Evolutionary conservation across 2,113 vertebrate genomes (phyloP).

Genomic region (Crotalus tigris): DNA sequence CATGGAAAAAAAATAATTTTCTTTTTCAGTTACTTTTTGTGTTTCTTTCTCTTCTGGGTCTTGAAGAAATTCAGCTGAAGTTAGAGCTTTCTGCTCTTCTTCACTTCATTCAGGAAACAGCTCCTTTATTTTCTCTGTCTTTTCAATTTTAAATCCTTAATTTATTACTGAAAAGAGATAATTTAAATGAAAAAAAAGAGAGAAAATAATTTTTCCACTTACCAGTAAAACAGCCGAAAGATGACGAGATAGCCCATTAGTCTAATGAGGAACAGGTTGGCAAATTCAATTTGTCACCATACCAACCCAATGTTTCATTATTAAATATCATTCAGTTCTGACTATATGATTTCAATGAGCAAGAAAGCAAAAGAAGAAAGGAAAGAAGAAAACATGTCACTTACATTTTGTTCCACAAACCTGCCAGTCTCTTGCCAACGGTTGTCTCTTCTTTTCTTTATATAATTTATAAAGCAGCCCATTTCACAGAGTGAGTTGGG

Average conservation of each 20-base stretch:
- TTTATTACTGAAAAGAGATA: background rate
- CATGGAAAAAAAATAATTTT: background rate
- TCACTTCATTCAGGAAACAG: background rate
- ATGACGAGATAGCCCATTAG: background rate
- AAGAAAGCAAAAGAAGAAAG: background rate
- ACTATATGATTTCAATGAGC: background rate
- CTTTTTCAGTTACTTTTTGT: background rate
- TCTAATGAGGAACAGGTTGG: background rate
- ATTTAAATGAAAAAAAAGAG: background rate
- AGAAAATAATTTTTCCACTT: background rate
- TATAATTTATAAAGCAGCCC: background rate
- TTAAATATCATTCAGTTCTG: background rate
- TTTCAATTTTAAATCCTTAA: background rate
- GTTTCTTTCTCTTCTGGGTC: background rate
- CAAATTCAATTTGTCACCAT: background rate
- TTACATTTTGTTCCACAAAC: background rate
- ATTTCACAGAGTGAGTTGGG: background rate
- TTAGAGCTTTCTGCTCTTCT: background rate
- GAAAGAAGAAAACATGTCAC: background rate
- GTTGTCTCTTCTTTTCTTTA: background rate
- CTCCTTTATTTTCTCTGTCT: background rate
- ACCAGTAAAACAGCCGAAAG: background rate
- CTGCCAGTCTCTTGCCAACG: background rate
- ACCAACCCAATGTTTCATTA: background rate
- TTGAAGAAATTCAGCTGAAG: background rate